A percentile compares a stretch with the other conserved stretches of the same genome.
These are phyloP conservation scores for Peromyscus eremicus DNA, from an alignment of 2,797 vertebrate species.

Conservation along the genomic window DNA sequence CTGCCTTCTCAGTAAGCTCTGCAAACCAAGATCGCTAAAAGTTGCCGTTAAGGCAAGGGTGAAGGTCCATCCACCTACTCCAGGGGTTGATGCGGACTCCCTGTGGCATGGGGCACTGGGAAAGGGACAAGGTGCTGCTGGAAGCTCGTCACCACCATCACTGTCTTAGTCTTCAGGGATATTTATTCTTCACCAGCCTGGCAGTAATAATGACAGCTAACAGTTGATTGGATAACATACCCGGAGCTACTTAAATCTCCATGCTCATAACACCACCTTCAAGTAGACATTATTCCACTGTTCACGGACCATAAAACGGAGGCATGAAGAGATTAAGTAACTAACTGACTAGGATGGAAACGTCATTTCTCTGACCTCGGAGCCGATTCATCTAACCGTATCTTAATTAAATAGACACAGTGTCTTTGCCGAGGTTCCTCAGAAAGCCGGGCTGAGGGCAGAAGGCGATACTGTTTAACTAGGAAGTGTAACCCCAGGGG, in stretches of 20 bases:
- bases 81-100: neutral
- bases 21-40: neutral
- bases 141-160: neutral
- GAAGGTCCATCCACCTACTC: neutral
- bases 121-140: neutral
- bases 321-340: slow-evolving; percentile 37
- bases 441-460: neutral
- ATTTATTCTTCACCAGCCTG: neutral
- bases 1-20: neutral
- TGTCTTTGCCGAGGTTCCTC: neutral
- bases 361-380: slow-evolving; percentile 30
- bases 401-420: slow-evolving; percentile 12
- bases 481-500: neutral
- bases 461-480: neutral
- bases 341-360: slow-evolving; percentile 6
- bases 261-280: neutral
- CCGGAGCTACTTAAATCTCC: neutral
- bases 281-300: neutral
- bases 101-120: neutral
- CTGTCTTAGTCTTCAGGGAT: neutral
- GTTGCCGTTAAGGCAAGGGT: neutral
- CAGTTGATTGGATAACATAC: neutral
- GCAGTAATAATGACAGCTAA: neutral
- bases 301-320: slow-evolving; percentile 30
- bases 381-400: neutral